These are phyloP conservation scores for Formica exsecta DNA, from an alignment of 1,140 invertebrate genomes.

Conservation along the genomic window DNA sequence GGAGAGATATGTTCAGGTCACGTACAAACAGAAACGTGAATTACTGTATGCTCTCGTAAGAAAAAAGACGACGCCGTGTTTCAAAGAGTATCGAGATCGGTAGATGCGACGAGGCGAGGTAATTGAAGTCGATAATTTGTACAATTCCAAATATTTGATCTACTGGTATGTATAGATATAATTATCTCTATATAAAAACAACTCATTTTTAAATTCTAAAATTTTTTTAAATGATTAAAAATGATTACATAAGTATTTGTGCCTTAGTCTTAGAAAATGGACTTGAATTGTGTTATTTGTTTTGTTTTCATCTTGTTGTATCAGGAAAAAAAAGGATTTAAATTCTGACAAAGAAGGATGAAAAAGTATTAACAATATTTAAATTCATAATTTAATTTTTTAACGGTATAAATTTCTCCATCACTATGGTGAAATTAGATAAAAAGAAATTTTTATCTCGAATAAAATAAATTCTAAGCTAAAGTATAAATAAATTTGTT, in stretches of 20 bases:
- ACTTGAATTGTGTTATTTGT: not conserved
- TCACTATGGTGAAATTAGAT: not conserved
- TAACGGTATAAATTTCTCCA: not conserved
- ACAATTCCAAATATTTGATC: not conserved
- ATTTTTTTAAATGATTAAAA: not conserved
- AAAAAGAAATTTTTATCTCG: not conserved
- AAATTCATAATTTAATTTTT: not conserved
- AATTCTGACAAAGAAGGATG: not conserved
- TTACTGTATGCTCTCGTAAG: slow-evolving; percentile 34
- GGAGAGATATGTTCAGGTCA: slow-evolving; percentile 50
- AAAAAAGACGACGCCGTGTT: slow-evolving; percentile 15
- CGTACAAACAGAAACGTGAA: slow-evolving; percentile 23
- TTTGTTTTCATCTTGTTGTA: not conserved
- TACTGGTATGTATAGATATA: not conserved
- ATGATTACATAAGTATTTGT: not conserved
- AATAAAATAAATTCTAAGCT: slow-evolving; percentile 4
- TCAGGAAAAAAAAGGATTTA: not conserved
- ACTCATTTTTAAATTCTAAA: not conserved
- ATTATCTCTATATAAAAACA: not conserved
- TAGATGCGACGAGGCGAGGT: no score
- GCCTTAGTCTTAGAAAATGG: not conserved
- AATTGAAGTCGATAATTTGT: not conserved
- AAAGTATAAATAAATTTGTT: not conserved
- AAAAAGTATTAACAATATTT: not conserved
- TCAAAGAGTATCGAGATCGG: slow-evolving; percentile 18